Evolutionary conservation across 1,140 invertebrate genomes (phyloP).

Genomic region (Whitmania pigra): DNA sequence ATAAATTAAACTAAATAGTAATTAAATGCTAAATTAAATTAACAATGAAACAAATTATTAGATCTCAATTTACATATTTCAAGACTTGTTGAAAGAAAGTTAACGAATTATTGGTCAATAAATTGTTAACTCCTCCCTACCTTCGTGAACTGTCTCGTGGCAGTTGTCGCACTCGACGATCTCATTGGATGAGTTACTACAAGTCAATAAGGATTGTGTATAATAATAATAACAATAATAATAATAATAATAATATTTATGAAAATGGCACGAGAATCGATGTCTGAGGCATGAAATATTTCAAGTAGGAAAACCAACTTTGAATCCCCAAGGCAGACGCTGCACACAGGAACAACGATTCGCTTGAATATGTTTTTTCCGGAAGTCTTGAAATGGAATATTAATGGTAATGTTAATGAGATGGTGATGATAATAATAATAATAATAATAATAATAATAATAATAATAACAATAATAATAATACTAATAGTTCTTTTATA

Average conservation of each 20-base stretch:
- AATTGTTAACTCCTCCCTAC: constrained; percentile 31
- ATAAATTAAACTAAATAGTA: no score
- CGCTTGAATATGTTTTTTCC: constrained; percentile 22
- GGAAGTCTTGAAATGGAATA: not conserved
- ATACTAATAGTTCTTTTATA: no score
- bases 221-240: not conserved
- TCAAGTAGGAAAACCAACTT: constrained; percentile 30
- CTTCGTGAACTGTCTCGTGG: constrained; percentile 88
- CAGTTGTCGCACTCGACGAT: constrained; percentile 93
- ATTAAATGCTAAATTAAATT: no score
- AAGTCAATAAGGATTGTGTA: constrained; percentile 29
- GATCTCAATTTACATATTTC: no score
- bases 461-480: not conserved
- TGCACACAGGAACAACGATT: constrained; percentile 62
- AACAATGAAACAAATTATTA: no score
- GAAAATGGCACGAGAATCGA: not conserved
- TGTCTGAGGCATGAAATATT: not conserved
- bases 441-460: no score
- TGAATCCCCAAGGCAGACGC: constrained; percentile 74
- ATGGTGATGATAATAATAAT: not conserved
- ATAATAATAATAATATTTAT: not conserved
- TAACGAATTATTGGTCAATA: not conserved
- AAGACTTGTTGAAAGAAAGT: no score
- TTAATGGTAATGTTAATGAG: not conserved
- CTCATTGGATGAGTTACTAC: constrained; percentile 82